Evolutionary conservation across 2,888 invertebrate species (phyloP).

Genomic region (Acrobasis repandana): DNA sequence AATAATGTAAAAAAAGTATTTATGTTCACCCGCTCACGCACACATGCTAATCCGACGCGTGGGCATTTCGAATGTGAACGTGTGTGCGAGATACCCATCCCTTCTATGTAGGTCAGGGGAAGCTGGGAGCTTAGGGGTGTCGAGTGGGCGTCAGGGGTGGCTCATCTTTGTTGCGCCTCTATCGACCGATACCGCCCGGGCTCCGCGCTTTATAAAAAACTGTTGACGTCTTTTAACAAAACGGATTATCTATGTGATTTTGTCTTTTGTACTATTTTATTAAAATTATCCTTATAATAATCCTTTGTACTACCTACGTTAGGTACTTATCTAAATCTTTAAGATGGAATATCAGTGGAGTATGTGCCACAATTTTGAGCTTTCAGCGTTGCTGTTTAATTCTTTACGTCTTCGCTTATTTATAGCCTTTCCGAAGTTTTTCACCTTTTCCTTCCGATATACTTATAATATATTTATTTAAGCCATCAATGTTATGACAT

Average conservation of each 20-base stretch:
- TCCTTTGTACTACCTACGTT: no score
- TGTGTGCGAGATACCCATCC: slow-evolving; percentile 47
- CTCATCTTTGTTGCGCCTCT: slow-evolving; percentile 53
- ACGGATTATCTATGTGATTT: background rate
- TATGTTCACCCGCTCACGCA: background rate
- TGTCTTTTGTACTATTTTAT: background rate
- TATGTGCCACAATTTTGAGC: no score
- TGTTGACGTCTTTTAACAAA: slow-evolving; percentile 27
- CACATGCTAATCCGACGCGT: background rate
- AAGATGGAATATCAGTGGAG: no score
- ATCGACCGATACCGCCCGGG: slow-evolving; percentile 53
- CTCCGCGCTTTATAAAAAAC: slow-evolving; percentile 23
- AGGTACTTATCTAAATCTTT: no score
- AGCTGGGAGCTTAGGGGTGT: slow-evolving; percentile 48
- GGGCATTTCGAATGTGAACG: slow-evolving; percentile 27
- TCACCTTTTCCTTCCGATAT: no score
- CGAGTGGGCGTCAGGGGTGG: slow-evolving; percentile 52
- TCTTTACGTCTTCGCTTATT: no score
- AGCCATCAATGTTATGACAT: no score
- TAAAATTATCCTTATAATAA: no score
- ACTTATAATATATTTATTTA: no score
- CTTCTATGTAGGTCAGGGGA: slow-evolving; percentile 69
- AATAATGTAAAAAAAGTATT: background rate
- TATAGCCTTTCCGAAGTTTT: no score
- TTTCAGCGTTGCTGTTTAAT: no score